A percentile compares a stretch with the other conserved stretches of the same genome.
Conservation (phyloP, 1,140 invertebrate genomes). For the Mizuhopecten yessoensis region DNA sequence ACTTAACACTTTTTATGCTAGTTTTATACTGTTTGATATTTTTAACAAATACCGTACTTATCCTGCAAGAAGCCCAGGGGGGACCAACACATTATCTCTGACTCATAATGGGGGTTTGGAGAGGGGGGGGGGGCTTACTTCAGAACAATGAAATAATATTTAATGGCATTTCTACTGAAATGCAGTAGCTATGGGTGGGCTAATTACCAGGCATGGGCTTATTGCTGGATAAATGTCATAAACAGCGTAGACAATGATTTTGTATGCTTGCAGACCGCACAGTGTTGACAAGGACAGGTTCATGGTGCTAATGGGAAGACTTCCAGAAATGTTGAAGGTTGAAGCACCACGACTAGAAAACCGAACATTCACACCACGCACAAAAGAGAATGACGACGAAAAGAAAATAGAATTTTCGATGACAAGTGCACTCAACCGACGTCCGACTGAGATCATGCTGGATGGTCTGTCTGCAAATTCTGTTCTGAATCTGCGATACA, state of each 20-base stretch:
- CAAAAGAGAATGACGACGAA: constrained; percentile 61
- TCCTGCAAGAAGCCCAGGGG: too few relatives aligned
- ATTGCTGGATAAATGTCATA: too few relatives aligned
- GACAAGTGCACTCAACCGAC: constrained; percentile 78
- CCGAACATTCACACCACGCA: constrained; percentile 53
- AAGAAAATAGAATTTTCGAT: constrained; percentile 76
- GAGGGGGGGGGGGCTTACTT: too few relatives aligned
- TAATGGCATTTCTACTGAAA: too few relatives aligned
- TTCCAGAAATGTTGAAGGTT: constrained; percentile 75
- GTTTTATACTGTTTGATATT: too few relatives aligned
- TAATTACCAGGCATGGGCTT: too few relatives aligned
- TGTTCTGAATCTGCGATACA: constrained; percentile 79
- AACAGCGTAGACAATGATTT: neutral
- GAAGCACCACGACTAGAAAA: constrained; percentile 66
- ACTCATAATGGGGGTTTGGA: too few relatives aligned
- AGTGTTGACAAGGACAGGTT: constrained; percentile 81
- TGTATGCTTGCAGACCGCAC: constrained; percentile 78
- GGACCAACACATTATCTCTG: too few relatives aligned
- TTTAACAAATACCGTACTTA: too few relatives aligned
- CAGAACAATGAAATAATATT: too few relatives aligned
- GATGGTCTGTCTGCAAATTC: constrained; percentile 75
- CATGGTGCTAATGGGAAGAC: constrained; percentile 69
- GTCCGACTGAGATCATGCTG: constrained; percentile 75
- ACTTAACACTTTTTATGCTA: too few relatives aligned
- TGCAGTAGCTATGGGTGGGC: too few relatives aligned